Base-by-base conservation (phyloP, 1,140 invertebrate genomes). In the Nephila pilipes region DNA sequence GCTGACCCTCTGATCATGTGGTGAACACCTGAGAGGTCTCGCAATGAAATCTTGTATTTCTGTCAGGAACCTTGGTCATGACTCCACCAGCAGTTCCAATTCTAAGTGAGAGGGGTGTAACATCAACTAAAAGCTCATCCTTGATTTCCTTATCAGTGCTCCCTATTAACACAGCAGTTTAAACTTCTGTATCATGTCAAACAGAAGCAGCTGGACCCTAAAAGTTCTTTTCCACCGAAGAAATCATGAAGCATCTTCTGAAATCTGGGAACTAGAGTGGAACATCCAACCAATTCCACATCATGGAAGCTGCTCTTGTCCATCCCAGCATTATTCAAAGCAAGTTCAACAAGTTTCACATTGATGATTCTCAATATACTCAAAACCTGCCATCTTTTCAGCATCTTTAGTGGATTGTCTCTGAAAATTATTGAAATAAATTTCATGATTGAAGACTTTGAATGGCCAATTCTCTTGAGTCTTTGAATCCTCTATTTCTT, bases 1-100 rank as follows among this genome's bases (percentile, higher is more conserved):
- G 98, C 95, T 99, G 98, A 95, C 99, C 99, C 95, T 99, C 98
- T 1, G 98, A 97, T 95, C 99, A 99, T 0, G 98, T 99, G 80
- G 98, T 99, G 96, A 99, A 99, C 18, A 98, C 99, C 93, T 96
- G 95, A 0, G 98, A 96, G 92, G 97, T 96, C 94, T 97, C 97
- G 80, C 96, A 97, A 0, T 97, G 97, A 94, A 97, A 97, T 29
- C 96, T 96, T 0, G 97, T 96, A 95, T 97, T 97, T 12, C 97
- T 95, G 93, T 96, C 95, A 60, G 97, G 96, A 38, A 97, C 95
- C 55, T 96, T 96, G 0, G 97, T 97, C 97, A 97, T 97, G 0
- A 97, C 96, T 12, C 97, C 97, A 12, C 96, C 96, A 10, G 96
- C 96, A 2, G 96, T 97, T 94, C 97, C 97, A n/a, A 97, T 97